Conservation (phyloP, 35 echinoderm and acorn worm species). For the Ophiothrix spiculata region DNA sequence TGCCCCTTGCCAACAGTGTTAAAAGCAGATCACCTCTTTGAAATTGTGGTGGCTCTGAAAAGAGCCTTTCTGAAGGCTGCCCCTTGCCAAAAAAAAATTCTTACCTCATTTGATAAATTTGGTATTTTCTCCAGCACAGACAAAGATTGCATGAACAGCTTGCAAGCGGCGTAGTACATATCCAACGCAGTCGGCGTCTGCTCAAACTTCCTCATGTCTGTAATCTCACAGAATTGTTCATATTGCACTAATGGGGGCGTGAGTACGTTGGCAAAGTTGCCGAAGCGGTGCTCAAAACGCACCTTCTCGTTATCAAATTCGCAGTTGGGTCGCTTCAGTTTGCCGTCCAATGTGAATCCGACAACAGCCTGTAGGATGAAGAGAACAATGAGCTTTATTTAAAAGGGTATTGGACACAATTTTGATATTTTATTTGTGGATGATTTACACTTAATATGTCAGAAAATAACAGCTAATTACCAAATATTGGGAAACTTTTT, state of each 20-base stretch:
- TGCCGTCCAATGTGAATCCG: conserved; percentile 75
- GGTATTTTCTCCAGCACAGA: conserved; percentile 65
- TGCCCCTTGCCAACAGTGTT: no score
- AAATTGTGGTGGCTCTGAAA: no score
- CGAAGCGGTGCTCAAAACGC: conserved; percentile 88
- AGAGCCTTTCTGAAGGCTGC: no score
- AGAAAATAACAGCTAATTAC: no score
- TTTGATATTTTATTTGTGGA: no score
- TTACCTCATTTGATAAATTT: conserved; percentile 69
- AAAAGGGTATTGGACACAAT: no score
- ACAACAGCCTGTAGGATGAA: conserved; percentile 72
- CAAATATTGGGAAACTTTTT: no score
- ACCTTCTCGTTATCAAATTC: conserved; percentile 87
- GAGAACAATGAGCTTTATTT: no score
- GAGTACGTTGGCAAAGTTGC: conserved; percentile 51
- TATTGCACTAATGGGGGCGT: conserved; percentile 93
- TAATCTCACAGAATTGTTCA: conserved; percentile 83
- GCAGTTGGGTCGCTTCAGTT: conserved; percentile 70
- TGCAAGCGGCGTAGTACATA: conserved; percentile 61
- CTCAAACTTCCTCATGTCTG: conserved; percentile 43
- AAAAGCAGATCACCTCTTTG: no score
- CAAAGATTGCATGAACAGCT: conserved; percentile 64
- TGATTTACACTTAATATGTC: no score
- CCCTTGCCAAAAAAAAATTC: no score
- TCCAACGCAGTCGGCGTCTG: conserved; percentile 23